Conservation (phyloP, 2,797 vertebrate genomes). For the Sorex maritimensis region DNA sequence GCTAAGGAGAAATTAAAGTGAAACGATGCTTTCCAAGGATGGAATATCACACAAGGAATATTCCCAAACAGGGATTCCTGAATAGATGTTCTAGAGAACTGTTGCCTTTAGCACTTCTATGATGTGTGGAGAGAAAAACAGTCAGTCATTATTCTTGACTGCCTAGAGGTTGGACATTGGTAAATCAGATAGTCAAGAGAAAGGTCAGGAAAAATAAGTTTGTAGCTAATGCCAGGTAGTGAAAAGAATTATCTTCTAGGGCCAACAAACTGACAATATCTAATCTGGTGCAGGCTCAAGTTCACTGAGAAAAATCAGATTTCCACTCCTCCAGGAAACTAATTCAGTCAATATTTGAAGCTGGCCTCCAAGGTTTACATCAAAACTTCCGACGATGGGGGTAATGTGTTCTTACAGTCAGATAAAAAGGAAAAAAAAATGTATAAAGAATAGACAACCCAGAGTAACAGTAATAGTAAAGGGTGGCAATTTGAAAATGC, state of each 20-base stretch:
- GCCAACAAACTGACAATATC: too few relatives aligned
- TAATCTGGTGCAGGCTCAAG: too few relatives aligned
- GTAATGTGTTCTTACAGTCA: neutral
- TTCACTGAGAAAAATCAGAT: neutral
- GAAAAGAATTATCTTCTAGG: neutral
- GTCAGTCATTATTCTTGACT: neutral
- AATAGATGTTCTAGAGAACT: neutral
- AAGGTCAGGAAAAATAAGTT: neutral
- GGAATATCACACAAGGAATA: neutral
- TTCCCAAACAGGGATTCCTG: neutral
- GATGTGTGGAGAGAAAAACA: neutral
- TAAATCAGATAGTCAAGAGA: neutral
- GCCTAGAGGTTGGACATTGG: neutral
- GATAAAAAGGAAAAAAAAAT: neutral
- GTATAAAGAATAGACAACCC: neutral
- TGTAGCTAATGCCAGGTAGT: neutral
- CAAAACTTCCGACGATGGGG: neutral
- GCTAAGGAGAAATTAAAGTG: neutral
- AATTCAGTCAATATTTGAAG: neutral
- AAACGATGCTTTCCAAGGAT: neutral
- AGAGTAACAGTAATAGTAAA: neutral
- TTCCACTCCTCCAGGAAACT: neutral
- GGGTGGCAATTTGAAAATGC: neutral
- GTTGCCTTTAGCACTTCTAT: neutral
- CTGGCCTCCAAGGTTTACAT: neutral